phyloP scores from a whole-genome alignment of 1,140 invertebrate species.

The Brachystomella parvula region DNA sequence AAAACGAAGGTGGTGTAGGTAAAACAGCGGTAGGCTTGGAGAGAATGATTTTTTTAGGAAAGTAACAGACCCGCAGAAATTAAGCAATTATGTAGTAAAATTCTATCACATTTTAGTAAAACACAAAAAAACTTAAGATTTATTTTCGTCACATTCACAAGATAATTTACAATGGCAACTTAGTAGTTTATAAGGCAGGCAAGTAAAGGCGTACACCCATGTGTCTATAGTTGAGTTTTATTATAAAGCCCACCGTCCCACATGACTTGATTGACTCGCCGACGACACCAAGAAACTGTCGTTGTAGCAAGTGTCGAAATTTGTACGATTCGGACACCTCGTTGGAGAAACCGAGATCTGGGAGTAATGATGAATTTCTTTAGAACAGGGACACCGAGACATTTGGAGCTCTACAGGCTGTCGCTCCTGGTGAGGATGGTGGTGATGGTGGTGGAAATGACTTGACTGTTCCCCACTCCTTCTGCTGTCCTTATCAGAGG shows the following conservation, averaged over 20 bases:
- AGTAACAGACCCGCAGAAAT: background rate
- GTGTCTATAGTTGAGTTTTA: background rate
- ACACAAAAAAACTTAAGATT: background rate
- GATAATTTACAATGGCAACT: background rate
- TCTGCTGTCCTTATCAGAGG: background rate
- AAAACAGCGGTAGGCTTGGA: background rate
- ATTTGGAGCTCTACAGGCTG: constrained; percentile 18
- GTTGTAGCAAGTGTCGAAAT: constrained; percentile 29
- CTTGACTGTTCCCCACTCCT: background rate
- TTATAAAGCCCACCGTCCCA: constrained; percentile 31
- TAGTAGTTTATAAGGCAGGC: background rate
- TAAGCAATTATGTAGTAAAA: background rate
- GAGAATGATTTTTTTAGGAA: background rate
- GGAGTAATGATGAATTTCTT: background rate
- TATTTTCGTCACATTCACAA: background rate
- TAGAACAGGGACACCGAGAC: constrained; percentile 31
- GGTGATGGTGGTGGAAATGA: constrained; percentile 12
- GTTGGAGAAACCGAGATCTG: constrained; percentile 8
- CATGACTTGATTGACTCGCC: constrained; percentile 29
- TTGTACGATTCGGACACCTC: background rate
- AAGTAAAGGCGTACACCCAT: background rate
- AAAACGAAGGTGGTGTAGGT: background rate
- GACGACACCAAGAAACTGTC: constrained; percentile 21
- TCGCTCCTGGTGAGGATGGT: background rate
- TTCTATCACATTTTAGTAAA: background rate